These are phyloP conservation scores for Ips typographus DNA, from an alignment of 1,140 invertebrate genomes.

Conservation along the genomic window DNA sequence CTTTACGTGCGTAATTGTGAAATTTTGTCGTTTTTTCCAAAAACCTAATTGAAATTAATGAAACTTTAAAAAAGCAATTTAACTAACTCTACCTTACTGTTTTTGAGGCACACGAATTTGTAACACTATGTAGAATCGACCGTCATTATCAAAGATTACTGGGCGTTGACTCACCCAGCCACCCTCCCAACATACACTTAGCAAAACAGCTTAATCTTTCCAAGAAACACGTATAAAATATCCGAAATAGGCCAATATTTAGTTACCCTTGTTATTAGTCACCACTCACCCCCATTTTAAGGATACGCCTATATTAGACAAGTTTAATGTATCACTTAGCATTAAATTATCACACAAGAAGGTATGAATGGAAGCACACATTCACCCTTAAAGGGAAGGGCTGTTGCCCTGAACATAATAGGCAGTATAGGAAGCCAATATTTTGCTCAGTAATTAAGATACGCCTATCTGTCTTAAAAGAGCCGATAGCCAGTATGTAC, in stretches of 20 bases:
- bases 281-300: constrained; percentile 2
- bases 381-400: too few relatives aligned
- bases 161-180: background rate
- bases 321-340: too few relatives aligned
- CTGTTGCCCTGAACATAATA: too few relatives aligned
- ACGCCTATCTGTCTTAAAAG: constrained; percentile 17
- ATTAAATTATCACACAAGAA: too few relatives aligned
- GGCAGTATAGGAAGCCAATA: background rate
- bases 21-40: too few relatives aligned
- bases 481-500: constrained; percentile 8
- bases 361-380: too few relatives aligned
- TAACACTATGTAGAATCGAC: background rate
- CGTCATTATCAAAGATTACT: background rate
- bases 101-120: too few relatives aligned
- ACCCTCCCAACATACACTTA: background rate
- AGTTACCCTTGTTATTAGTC: constrained; percentile 12
- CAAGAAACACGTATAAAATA: constrained; percentile 10
- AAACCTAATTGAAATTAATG: too few relatives aligned
- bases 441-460: constrained; percentile 11
- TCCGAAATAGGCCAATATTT: constrained; percentile 10
- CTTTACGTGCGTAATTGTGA: too few relatives aligned
- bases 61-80: too few relatives aligned
- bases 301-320: background rate
- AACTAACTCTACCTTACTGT: too few relatives aligned
- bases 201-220: constrained; percentile 2